These are phyloP conservation scores for Morbakka virulenta DNA, from an alignment of 30 jellyfish, hydroid and myxozoan species.

Conservation along the genomic window DNA sequence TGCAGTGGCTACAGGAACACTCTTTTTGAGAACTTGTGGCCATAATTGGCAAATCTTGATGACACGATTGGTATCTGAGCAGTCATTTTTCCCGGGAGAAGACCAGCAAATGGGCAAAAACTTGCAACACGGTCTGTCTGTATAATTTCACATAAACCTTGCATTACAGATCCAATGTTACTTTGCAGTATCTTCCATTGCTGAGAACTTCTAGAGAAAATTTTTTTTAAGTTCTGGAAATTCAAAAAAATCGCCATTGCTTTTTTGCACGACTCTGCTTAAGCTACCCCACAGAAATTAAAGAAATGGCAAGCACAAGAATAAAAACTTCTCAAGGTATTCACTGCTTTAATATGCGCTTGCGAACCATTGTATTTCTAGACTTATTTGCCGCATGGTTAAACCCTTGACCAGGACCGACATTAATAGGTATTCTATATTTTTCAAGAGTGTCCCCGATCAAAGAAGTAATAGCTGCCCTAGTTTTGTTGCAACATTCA, in stretches of 20 bases:
- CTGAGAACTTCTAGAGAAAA: no score
- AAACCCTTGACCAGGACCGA: constrained; percentile 60
- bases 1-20: constrained; percentile 47
- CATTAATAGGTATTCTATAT: constrained; percentile 39
- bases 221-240: constrained; percentile 18
- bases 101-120: no score
- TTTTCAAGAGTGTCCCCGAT: constrained; percentile 38
- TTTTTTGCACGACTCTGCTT: constrained; percentile 46
- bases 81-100: no score
- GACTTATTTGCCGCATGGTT: constrained; percentile 60
- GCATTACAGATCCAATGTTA: no score
- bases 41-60: constrained; percentile 13
- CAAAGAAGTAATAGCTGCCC: constrained; percentile 35
- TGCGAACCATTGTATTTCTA: constrained; percentile 64
- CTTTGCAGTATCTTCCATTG: no score
- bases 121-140: constrained; percentile 42
- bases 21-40: constrained; percentile 29
- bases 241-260: constrained; percentile 36
- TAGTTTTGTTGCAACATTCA: no score
- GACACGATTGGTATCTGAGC: no score
- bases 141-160: no score
- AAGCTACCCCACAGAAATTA: constrained; percentile 38
- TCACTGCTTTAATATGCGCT: constrained; percentile 40
- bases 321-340: constrained; percentile 41
- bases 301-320: constrained; percentile 61